Percentiles rank a stretch among this genome's conserved stretches.
These are phyloP conservation scores for Artibeus lituratus DNA, from an alignment of 2,797 vertebrate genomes.

Conservation along the genomic window DNA sequence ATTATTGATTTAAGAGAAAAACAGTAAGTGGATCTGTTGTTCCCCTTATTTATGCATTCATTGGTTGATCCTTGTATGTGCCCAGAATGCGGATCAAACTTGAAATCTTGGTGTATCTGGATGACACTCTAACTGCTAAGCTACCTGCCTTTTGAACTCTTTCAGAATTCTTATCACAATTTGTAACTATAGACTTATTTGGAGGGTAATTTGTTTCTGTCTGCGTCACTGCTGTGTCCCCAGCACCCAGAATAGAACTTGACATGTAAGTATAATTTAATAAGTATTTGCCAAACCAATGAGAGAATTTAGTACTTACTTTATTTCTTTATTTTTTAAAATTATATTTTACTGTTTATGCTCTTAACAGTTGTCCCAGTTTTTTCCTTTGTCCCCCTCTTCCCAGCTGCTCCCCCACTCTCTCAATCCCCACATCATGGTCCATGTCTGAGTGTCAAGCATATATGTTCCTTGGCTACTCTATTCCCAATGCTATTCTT, in stretches of 20 bases:
- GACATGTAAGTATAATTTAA: neutral
- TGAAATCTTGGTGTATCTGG: neutral
- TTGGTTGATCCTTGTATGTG: neutral
- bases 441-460: no score
- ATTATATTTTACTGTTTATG: neutral
- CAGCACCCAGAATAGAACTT: neutral
- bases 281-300: constrained; percentile 44
- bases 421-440: neutral
- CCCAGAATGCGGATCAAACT: neutral
- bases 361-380: neutral
- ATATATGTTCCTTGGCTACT: no score
- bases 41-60: neutral
- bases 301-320: constrained; percentile 68
- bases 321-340: neutral
- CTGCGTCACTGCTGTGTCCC: neutral
- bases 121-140: neutral
- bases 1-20: neutral
- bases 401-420: neutral
- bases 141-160: neutral
- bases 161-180: neutral
- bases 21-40: neutral
- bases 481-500: no score
- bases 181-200: neutral
- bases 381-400: neutral
- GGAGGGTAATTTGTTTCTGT: neutral